Evolutionary conservation across 1,140 invertebrate genomes (phyloP), one percentile per base, ranked within the genome.

Genomic region (Drosophila carrolli): DNA sequence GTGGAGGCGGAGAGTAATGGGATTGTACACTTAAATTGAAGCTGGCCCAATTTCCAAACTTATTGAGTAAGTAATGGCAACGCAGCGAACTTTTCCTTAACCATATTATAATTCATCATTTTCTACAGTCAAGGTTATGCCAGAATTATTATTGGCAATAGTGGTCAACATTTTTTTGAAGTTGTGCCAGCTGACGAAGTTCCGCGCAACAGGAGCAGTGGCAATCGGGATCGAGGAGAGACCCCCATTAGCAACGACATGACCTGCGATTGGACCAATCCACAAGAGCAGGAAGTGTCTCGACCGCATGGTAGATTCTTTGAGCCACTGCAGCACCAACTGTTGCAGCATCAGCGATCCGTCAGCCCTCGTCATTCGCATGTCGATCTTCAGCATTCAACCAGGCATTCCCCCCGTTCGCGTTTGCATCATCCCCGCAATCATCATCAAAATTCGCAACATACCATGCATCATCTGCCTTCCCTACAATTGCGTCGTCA

Each of bases 131-230:
- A 37, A 5, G 16, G 53, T n/a, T 82, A 68, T 74, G 23, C 61
- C 43, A 63, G 57, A 40, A 56, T 81, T 40, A 44, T 82, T 11
- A 74, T 73, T 65, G 63, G 79, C 38, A 73, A 68, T 38, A 47
- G 54, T 55, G 79, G 79, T 13, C 51, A 41, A n/a, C 57, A 41
- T 7, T 62, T 76, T 23, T 82, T 81, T 44, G 78, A 82, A 63
- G 57, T 63, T 32, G 55, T 82, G 54, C 38, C 79, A 19, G 44
- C 62, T 53, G 14, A 38, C 8, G 65, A 70, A 11, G 27, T 40
- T 9, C 16, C 44, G 7, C 2, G 7, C 13, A 14, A 7, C 27
- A 9, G 48, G 1, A 16, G 48, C n/a, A 10, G 48, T 35, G n/a
- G 48, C n/a, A 7, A 32, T 4, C 23, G 4, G 0, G 13, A 29